Base-by-base conservation (phyloP, 2,113 vertebrate species). In the Pelmatolapia mariae region DNA sequence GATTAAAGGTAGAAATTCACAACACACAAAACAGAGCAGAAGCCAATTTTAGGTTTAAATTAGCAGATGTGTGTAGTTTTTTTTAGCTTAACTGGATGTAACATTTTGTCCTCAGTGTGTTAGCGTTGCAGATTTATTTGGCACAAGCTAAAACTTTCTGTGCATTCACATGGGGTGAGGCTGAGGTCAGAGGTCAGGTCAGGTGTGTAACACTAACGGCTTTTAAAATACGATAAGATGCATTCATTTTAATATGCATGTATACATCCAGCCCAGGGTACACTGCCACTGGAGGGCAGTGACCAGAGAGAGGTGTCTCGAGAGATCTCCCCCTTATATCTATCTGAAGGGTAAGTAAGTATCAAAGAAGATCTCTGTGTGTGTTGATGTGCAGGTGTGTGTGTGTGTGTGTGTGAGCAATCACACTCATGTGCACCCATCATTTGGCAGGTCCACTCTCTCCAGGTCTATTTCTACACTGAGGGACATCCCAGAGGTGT, bases 401-500 rank as follows among this genome's bases (percentile, higher is more conserved):
- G 15, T 53, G 1, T 68, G 1, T 68, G 31, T 53, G 2, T 81
- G 33, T 31, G 36, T 8, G 33, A 50, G 26, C 22, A 15, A 13
- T 45, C n/a, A 13, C n/a, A 40, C 22, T 56, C 10, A 71, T 16
- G 24, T 40, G 13, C 26, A 3, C 56, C 10, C 54, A n/a, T 66
- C 19, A 47, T 76, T 86, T 53, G 36, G 22, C 87, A 92, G 92
- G 66, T 88, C 88, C 15, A 22, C 10, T 2, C 22, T 91, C 18
- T 89, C 87, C 84, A 86, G 79, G 78, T 73, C 92, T 80, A 86
- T 84, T 11, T 84, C 84, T 6, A 9, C 6, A 10, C 76, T 95
- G 80, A 81, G 54, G 84, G 92, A 92, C 85, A 94, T 96, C 83
- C 91, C 92, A 29, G 94, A 95, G 81, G 80, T 68, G 22, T 6